Conservation (phyloP, 1,140 invertebrate species). For the Caerostris extrusa region DNA sequence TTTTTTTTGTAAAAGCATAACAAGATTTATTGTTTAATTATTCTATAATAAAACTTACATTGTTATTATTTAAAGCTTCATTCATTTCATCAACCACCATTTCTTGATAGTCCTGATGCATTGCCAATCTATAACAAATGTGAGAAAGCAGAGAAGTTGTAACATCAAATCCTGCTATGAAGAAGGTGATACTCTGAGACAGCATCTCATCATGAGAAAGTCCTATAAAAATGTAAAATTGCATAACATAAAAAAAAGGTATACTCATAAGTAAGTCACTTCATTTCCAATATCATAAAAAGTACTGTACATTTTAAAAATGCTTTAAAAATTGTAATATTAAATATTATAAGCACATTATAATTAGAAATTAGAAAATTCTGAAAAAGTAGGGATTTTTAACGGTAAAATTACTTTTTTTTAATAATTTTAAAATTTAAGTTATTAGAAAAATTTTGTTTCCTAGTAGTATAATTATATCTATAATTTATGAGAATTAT, state of each 20-base stretch:
- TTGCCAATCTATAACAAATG: conserved; percentile 80
- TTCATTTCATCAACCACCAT: conserved; percentile 68
- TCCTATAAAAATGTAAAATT: neutral
- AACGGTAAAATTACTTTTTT: too few relatives aligned
- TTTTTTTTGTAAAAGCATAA: neutral
- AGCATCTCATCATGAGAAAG: conserved; percentile 77
- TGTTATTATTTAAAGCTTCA: neutral
- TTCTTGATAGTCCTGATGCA: conserved; percentile 80
- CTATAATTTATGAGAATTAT: too few relatives aligned
- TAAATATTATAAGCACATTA: too few relatives aligned
- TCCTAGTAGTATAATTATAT: too few relatives aligned
- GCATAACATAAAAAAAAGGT: neutral
- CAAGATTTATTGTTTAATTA: too few relatives aligned
- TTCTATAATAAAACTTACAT: neutral
- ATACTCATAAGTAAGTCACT: neutral
- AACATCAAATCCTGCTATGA: conserved; percentile 81
- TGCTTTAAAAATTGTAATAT: too few relatives aligned
- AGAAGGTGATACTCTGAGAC: conserved; percentile 80
- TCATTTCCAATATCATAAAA: neutral
- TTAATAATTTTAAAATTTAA: too few relatives aligned
- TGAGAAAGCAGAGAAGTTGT: conserved; percentile 79
- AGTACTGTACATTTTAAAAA: too few relatives aligned
- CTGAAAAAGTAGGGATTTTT: too few relatives aligned
- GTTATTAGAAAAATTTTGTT: too few relatives aligned
- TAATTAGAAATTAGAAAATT: too few relatives aligned